Conservation (phyloP, 2,888 invertebrate genomes). For the Tipula lateralis region DNA sequence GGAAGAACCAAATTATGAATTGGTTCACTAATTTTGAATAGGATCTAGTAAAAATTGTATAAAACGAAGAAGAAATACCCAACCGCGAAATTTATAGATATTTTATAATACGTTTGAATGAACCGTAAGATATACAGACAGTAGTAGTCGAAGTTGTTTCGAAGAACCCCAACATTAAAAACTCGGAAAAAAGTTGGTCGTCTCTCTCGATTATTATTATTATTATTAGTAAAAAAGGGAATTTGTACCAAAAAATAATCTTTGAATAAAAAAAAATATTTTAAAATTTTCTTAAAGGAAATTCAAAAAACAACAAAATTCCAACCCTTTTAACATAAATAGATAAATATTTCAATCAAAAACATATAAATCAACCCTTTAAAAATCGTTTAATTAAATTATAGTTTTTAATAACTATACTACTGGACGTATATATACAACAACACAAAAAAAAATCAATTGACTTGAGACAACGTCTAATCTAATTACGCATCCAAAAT, state of each 20-base stretch:
- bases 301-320: constrained; percentile 13
- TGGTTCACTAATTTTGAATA: constrained; percentile 29
- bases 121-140: background rate
- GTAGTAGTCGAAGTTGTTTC: background rate
- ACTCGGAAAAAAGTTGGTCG: background rate
- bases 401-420: constrained; percentile 3
- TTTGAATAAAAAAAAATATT: background rate
- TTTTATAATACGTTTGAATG: constrained; percentile 25
- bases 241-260: background rate
- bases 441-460: background rate
- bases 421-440: background rate
- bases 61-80: background rate
- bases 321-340: background rate
- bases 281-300: background rate
- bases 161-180: background rate
- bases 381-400: constrained; percentile 24
- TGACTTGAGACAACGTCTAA: constrained; percentile 15
- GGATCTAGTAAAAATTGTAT: background rate
- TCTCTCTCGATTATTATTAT: background rate
- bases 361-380: constrained; percentile 13
- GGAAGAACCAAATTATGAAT: background rate
- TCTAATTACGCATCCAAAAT: background rate
- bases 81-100: constrained; percentile 29
- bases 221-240: constrained; percentile 8
- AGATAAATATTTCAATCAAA: constrained; percentile 24